Evolutionary conservation across 2,888 invertebrate genomes (phyloP), one percentile per base, ranked within the genome.

Genomic region (Drosophila crucigera): DNA sequence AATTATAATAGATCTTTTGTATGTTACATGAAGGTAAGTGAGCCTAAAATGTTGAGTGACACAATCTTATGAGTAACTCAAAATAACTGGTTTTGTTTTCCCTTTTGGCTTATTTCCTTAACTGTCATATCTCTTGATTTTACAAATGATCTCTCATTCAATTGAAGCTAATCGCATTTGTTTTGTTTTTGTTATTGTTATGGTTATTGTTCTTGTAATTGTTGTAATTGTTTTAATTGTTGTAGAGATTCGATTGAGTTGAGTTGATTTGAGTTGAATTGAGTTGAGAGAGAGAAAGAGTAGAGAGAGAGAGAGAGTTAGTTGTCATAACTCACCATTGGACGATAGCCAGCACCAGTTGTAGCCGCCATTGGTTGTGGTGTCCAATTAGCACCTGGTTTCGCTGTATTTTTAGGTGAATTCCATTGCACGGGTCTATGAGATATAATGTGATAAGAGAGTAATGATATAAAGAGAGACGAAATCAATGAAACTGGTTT

Each of bases 291-390:
- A 28, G 30, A 37, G 35, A 49, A 33, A 56, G 67, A 68, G 56
- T 66, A 49, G 54, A 83, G 83, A 83, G 81, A 83, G 76, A 74
- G 87, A 83, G 76, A 74, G 87, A 83, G 81, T 79, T 81, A 83
- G 77, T 76, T 68, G 74, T 80, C 83, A 85, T 76, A 82, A 92
- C 95, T 95, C 94, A 96, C 97, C 97, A 97, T 97, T 73, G 97
- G 97, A 93, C 97, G 95, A 94, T 97, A 97, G 86, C 97, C 97
- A 75, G 96, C 97, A 88, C 97, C 97, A 68, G 97, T 97, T 77
- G 97, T 97, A 72, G 97, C 97, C 88, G 97, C 97, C 96, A 97
- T 97, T 47, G 97, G 97, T 93, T 97, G 97, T 76, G 97, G 97
- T 85, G 95, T 96, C 97, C 97, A 97, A 82, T 96, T 95, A 90